Evolutionary conservation across 2,888 invertebrate genomes (phyloP).

Genomic region (Dione vanillae): DNA sequence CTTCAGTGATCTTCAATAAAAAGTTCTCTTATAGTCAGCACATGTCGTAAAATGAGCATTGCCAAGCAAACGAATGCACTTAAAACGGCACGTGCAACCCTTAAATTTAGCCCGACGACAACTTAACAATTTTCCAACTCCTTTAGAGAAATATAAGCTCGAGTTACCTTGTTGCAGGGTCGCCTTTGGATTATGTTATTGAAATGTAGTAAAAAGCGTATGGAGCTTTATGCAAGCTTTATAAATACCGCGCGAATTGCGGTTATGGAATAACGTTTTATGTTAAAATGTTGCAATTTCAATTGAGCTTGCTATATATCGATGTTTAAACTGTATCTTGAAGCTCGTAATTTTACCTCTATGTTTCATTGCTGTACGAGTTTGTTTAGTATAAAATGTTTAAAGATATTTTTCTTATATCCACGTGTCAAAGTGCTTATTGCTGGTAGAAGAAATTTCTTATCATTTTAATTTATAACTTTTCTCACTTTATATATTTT

Average conservation of each 20-base stretch:
- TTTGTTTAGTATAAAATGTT: too few relatives aligned
- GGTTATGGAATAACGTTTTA: constrained; percentile 17
- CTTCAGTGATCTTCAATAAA: constrained; percentile 41
- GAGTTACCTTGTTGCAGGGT: constrained; percentile 14
- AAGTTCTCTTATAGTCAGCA: constrained; percentile 45
- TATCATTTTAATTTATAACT: too few relatives aligned
- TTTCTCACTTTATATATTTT: too few relatives aligned
- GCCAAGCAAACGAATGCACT: constrained; percentile 50
- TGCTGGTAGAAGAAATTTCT: too few relatives aligned
- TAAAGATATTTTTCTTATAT: too few relatives aligned
- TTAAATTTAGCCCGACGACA: constrained; percentile 46
- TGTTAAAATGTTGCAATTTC: constrained; percentile 13
- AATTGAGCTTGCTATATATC: neutral
- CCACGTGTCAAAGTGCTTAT: too few relatives aligned
- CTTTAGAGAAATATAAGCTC: constrained; percentile 25
- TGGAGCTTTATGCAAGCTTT: constrained; percentile 40
- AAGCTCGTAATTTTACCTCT: neutral
- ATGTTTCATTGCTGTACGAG: neutral
- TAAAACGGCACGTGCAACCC: constrained; percentile 48
- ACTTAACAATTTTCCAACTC: constrained; percentile 33
- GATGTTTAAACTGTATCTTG: neutral
- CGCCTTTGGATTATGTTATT: constrained; percentile 14
- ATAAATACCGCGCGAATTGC: constrained; percentile 22
- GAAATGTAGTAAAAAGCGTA: constrained; percentile 31
- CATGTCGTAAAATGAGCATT: constrained; percentile 47